Evolutionary conservation across 1,140 invertebrate species (phyloP).

Genomic region (Brachionus asplanchnoidis): DNA sequence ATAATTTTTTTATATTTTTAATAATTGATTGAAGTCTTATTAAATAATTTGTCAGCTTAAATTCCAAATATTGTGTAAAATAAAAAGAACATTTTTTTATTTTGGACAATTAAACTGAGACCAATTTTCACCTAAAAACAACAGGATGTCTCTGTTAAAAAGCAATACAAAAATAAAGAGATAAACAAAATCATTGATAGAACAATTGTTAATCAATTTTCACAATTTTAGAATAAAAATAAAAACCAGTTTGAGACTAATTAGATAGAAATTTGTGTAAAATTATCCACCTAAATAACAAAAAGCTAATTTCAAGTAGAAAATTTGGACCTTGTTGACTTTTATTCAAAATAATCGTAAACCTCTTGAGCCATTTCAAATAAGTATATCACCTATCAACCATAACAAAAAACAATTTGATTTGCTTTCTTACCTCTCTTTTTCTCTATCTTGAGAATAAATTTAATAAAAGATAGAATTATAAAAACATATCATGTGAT

Average conservation of each 20-base stretch:
- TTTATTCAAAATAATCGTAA: background rate
- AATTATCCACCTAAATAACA: constrained; percentile 7
- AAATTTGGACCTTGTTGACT: background rate
- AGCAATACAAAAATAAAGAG: background rate
- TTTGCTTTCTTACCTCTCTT: background rate
- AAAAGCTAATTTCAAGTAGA: background rate
- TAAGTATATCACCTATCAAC: constrained; percentile 32
- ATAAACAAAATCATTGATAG: background rate
- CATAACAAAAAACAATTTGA: background rate
- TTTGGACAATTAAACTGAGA: background rate
- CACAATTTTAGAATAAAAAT: background rate
- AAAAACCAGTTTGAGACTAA: constrained; percentile 16
- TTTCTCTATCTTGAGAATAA: background rate
- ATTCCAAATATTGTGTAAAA: too few relatives aligned
- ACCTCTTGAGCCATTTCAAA: constrained; percentile 9
- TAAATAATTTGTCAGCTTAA: too few relatives aligned
- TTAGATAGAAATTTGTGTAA: constrained; percentile 9
- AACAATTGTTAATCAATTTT: constrained; percentile 34
- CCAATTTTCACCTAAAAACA: constrained; percentile 19
- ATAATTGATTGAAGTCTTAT: too few relatives aligned
- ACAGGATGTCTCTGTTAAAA: background rate
- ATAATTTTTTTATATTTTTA: too few relatives aligned
- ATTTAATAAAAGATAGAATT: background rate
- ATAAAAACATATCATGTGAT: background rate
- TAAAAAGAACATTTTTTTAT: background rate